phyloP scores from a whole-genome alignment of 1,140 invertebrate genomes.

The Scaptomyza hsui region DNA sequence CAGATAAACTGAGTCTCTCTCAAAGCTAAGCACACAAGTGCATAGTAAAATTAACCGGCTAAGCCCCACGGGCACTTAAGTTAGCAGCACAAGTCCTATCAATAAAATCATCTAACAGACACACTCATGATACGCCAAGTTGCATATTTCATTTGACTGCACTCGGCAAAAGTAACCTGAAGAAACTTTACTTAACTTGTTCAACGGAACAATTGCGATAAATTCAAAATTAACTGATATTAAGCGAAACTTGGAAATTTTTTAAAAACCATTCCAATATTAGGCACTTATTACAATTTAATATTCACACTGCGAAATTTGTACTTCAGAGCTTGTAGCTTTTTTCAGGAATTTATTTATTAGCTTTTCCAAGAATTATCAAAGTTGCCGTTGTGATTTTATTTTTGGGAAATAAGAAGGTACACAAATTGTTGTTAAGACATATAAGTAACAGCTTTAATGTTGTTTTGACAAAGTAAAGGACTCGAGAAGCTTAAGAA shows the following conservation, averaged over 20 bases:
- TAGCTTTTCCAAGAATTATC: not conserved
- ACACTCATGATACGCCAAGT: slow-evolving; percentile 12
- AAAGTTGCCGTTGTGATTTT: not conserved
- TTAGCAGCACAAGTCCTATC: slow-evolving; percentile 57
- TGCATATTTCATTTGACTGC: slow-evolving; percentile 39
- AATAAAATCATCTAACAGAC: slow-evolving; percentile 59
- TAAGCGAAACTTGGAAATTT: not conserved
- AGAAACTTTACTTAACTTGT: slow-evolving; percentile 2
- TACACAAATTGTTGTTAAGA: no score
- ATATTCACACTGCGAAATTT: not conserved
- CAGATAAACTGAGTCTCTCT: not conserved
- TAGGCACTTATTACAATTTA: not conserved
- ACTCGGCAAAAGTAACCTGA: slow-evolving; percentile 17
- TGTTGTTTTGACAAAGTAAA: no score
- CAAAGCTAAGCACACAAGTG: slow-evolving; percentile 12
- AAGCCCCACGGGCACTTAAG: slow-evolving; percentile 67
- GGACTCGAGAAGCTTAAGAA: no score
- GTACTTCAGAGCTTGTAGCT: not conserved
- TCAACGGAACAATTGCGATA: no score
- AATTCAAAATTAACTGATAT: not conserved
- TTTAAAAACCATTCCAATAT: not conserved
- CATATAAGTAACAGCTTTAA: no score
- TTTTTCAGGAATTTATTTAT: not conserved
- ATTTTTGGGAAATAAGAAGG: no score
- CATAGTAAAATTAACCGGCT: slow-evolving; percentile 71